Evolutionary conservation across 1,140 invertebrate species (phyloP), one percentile per base, ranked within the genome.

Genomic region (Dendroctonus valens): DNA sequence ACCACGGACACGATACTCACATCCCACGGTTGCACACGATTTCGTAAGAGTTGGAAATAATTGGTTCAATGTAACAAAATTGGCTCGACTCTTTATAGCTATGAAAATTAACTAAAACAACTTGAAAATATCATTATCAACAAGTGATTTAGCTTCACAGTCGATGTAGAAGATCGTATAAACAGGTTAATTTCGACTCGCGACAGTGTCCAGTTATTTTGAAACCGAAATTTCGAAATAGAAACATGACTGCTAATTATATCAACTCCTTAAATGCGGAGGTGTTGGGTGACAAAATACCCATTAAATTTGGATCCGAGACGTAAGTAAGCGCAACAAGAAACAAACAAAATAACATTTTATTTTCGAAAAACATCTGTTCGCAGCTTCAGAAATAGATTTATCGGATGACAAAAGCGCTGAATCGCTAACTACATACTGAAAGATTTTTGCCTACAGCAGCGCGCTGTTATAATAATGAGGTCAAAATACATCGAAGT

Each of bases 231-330:
- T 41, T 42, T 66, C 38, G 57, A 66, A 66, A 66, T 66, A 66
- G 64, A 51, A 57, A 52, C 55, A 40, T 41, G 49, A 40, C 40
- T 37, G 9, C 64, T 66, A 66, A 59, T 66, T 52, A 59, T 66
- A 66, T 37, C 57, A 66, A 66, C 64, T 66, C 64, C 64, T 49
- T 66, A 59, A 66, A 66, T 59, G 64, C 64, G 64, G 64, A 66
- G 64, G 64, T 66, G 64, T 66, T 66, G 55, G 64, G 64, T 66
- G 64, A 66, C 64, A 66, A 66, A 59, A 66, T 50, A 59, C 44
- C 64, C 64, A 59, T 66, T 52, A 66, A 59, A 59, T 42, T 37
- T 52, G 48, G 62, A 42, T 15, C 41, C 12, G 60, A 37, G 40
- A 54, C 52, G 52, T 54, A 63, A 51, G 50, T 15, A 15, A 53